Percentiles rank a stretch among this genome's conserved stretches.
These are phyloP conservation scores for Lophotis ruficrista DNA, from an alignment of 2,113 vertebrate species.

Conservation along the genomic window DNA sequence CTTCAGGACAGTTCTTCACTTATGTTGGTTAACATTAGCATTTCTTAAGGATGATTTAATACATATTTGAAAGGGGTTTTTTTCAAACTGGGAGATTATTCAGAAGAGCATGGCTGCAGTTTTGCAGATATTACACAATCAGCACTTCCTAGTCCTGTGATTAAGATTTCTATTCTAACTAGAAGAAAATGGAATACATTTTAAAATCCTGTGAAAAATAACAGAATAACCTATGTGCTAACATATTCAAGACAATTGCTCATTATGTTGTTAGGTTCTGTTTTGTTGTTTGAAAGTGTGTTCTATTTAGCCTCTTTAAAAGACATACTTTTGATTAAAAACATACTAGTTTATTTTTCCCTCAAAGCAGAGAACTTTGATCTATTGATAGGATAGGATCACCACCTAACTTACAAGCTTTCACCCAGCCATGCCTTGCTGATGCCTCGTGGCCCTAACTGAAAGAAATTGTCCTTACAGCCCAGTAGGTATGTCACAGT, in stretches of 20 bases:
- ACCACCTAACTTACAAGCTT: neutral
- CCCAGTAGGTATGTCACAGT: accelerated
- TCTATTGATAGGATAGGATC: neutral
- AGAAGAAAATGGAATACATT: neutral
- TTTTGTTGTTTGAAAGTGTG: neutral
- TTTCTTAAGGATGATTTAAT: conserved; percentile 32
- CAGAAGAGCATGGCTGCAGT: neutral
- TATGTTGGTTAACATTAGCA: neutral
- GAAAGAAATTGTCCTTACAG: neutral
- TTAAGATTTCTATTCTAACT: conserved; percentile 22
- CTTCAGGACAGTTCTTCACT: conserved; percentile 25
- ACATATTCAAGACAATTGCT: neutral
- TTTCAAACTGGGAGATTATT: neutral
- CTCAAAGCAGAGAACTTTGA: neutral
- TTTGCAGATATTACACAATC: neutral
- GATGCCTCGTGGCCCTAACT: neutral
- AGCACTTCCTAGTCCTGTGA: neutral
- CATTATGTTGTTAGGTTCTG: neutral
- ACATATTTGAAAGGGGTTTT: neutral
- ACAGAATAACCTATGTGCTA: neutral
- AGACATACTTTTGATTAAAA: neutral
- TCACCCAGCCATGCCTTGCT: neutral
- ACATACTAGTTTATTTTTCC: neutral
- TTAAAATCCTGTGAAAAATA: conserved; percentile 1
- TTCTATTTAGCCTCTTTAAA: neutral